phyloP scores from a whole-genome alignment of 2,888 invertebrate genomes.

The Megastigmus dorsalis region DNA sequence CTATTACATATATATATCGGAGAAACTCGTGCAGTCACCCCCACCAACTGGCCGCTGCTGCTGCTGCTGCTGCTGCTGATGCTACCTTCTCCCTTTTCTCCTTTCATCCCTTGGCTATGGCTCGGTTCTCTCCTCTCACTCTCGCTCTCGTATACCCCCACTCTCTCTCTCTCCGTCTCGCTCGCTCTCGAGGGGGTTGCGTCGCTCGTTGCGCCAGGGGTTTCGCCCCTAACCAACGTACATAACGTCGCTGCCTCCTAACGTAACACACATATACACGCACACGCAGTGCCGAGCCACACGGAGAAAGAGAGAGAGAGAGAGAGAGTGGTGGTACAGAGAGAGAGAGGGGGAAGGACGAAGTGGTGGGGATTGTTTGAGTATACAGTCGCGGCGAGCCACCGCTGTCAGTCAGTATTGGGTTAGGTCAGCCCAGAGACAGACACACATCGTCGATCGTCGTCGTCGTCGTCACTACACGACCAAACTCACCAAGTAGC shows the following conservation, averaged over 20 bases:
- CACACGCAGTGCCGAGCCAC: too few relatives aligned
- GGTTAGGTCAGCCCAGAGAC: conserved; percentile 78
- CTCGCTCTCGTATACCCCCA: conserved; percentile 54
- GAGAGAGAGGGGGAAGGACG: conserved; percentile 49
- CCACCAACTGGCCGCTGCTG: neutral
- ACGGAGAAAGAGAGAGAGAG: conserved; percentile 6
- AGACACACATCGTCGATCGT: neutral
- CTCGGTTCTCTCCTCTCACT: conserved; percentile 13
- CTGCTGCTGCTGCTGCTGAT: neutral
- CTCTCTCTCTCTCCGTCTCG: conserved; percentile 66
- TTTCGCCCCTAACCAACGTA: conserved; percentile 62
- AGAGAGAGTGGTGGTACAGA: conserved; percentile 56
- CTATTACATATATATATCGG: too few relatives aligned
- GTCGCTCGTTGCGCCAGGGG: conserved; percentile 62
- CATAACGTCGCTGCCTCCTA: too few relatives aligned
- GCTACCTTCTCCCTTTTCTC: neutral
- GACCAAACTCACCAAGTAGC: too few relatives aligned
- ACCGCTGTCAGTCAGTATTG: conserved; percentile 77
- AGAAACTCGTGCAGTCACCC: conserved; percentile 19
- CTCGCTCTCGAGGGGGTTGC: conserved; percentile 72
- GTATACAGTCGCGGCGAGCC: conserved; percentile 69
- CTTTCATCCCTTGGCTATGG: too few relatives aligned
- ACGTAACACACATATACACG: too few relatives aligned
- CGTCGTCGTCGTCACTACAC: too few relatives aligned
- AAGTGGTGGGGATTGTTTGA: conserved; percentile 68